Percentiles rank a stretch among this genome's conserved stretches.
phyloP scores from a whole-genome alignment of 2,888 invertebrate genomes.

The Amblyteles armatorius region DNA sequence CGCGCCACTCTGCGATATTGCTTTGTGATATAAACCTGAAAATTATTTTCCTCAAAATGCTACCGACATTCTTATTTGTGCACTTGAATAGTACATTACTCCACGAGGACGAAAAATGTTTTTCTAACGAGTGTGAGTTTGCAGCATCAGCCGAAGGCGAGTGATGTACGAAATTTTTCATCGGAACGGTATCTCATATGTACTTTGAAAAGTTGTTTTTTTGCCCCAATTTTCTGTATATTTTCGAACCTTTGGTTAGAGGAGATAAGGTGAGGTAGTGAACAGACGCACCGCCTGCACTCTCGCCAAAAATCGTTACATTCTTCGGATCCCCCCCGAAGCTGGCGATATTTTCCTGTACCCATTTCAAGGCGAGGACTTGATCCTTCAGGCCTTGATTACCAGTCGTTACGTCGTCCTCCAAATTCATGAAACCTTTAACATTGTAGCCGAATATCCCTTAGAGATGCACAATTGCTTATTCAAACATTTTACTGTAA shows the following conservation, averaged over 20 bases:
- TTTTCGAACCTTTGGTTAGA: constrained; percentile 67
- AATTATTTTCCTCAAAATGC: constrained; percentile 36
- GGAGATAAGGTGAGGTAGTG: constrained; percentile 70
- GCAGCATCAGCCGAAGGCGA: no score
- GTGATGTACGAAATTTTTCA: no score
- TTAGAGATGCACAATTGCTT: neutral
- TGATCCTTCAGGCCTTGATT: constrained; percentile 78
- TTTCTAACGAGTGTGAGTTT: no score
- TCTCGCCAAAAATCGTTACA: constrained; percentile 75
- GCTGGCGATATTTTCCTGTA: constrained; percentile 71
- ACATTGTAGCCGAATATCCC: neutral
- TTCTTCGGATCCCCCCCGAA: constrained; percentile 76
- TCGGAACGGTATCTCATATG: neutral
- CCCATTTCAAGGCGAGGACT: constrained; percentile 74
- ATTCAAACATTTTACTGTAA: neutral
- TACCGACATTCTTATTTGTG: neutral
- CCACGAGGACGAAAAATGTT: no score
- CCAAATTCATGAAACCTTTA: constrained; percentile 67
- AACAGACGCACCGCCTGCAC: constrained; percentile 73
- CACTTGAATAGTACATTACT: neutral
- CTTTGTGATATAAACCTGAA: constrained; percentile 80
- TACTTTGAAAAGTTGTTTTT: neutral
- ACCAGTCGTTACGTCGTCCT: constrained; percentile 71
- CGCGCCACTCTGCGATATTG: constrained; percentile 78
- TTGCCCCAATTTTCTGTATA: neutral